A percentile compares a stretch with the other conserved stretches of the same genome.
phyloP scores from a whole-genome alignment of 1,140 invertebrate genomes.

The Bombus pyrosoma region DNA sequence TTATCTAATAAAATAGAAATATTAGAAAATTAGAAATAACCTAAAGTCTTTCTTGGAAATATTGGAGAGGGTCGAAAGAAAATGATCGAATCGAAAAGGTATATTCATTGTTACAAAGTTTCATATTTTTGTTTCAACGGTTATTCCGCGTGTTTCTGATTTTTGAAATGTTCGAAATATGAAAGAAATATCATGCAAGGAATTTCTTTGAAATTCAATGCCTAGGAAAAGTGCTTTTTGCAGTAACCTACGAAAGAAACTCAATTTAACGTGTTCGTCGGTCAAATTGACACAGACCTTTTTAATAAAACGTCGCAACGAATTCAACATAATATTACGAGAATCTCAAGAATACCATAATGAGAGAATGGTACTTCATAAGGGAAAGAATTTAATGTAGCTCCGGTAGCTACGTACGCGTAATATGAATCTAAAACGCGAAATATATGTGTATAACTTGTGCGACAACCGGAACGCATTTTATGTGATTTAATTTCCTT shows the following conservation, averaged over 20 bases:
- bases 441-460: constrained; percentile 12
- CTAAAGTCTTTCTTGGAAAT: not conserved
- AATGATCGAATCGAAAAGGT: not conserved
- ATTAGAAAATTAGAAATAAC: not conserved
- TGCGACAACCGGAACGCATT: constrained; percentile 3
- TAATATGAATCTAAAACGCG: constrained; percentile 14
- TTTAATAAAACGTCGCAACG: constrained; percentile 9
- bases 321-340: constrained; percentile 12
- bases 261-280: not conserved
- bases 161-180: not conserved
- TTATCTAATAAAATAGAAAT: not conserved
- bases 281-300: not conserved
- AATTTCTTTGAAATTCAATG: not conserved
- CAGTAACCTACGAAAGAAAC: not conserved
- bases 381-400: constrained; percentile 26
- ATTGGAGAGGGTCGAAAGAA: too few species aligned
- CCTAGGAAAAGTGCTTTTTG: not conserved
- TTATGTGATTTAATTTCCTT: constrained; percentile 35
- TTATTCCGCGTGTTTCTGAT: not conserved
- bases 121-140: not conserved
- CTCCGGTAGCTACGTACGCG: constrained; percentile 6
- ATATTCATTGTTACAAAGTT: not conserved
- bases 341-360: constrained; percentile 23
- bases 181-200: not conserved
- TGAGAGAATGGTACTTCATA: constrained; percentile 19